These are phyloP conservation scores for Hedya salicella DNA, from an alignment of 2,888 invertebrate genomes.

Conservation along the genomic window DNA sequence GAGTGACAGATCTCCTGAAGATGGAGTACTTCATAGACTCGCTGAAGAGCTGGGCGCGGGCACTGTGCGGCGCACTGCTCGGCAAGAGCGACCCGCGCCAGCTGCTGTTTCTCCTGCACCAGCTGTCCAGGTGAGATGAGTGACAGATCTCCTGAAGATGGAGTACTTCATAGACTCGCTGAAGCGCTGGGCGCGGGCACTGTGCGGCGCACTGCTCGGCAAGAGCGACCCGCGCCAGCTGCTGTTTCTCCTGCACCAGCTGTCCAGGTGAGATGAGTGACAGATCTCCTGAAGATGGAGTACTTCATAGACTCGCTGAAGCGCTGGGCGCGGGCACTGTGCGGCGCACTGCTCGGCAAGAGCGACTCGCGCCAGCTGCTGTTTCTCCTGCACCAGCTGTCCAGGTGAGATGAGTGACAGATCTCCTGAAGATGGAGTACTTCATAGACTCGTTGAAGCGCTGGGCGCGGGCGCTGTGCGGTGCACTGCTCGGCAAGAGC, in stretches of 20 bases:
- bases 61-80: slow-evolving; percentile 60
- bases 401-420: slow-evolving; percentile 53
- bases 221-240: slow-evolving; percentile 64
- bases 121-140: slow-evolving; percentile 64
- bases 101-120: slow-evolving; percentile 69
- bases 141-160: background rate
- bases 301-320: slow-evolving; percentile 44
- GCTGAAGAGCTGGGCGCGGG: slow-evolving; percentile 68
- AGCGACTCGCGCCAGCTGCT: slow-evolving; percentile 66
- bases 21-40: background rate
- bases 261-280: slow-evolving; percentile 61
- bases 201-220: slow-evolving; percentile 62
- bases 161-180: background rate
- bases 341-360: slow-evolving; percentile 60
- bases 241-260: slow-evolving; percentile 70
- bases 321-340: slow-evolving; percentile 69
- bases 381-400: slow-evolving; percentile 71
- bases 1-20: background rate
- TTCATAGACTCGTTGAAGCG: slow-evolving; percentile 52
- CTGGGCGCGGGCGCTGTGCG: slow-evolving; percentile 66
- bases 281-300: background rate
- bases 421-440: background rate
- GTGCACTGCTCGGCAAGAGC: slow-evolving; percentile 60
- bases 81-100: slow-evolving; percentile 64
- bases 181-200: slow-evolving; percentile 69